Conservation (phyloP, 2,888 invertebrate species). For the Erannis defoliaria region DNA sequence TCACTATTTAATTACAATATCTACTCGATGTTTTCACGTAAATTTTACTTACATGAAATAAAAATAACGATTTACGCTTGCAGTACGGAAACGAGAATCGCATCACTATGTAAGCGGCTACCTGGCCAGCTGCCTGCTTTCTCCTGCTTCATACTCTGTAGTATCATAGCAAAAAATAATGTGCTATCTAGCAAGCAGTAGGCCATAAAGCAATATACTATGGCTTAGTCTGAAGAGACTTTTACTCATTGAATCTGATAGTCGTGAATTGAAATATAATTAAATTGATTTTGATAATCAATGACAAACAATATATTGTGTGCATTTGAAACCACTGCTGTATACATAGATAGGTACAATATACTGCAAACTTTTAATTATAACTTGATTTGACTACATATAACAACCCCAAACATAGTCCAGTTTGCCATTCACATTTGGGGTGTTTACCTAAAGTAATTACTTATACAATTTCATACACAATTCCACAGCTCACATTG, state of each 20-base stretch:
- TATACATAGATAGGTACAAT: conserved; percentile 62
- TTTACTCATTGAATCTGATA: conserved; percentile 41
- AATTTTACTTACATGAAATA: too few species aligned
- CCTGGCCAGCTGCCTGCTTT: background rate
- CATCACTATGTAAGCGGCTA: background rate
- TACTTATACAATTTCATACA: conserved; percentile 73
- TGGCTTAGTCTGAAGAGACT: background rate
- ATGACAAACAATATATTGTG: conserved; percentile 63
- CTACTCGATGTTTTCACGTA: too few species aligned
- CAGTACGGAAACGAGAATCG: too few species aligned
- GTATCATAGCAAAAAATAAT: background rate
- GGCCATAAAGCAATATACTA: background rate
- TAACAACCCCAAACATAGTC: conserved; percentile 77
- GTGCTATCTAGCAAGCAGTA: background rate
- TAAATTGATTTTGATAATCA: conserved; percentile 65
- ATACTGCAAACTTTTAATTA: conserved; percentile 69
- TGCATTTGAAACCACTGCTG: conserved; percentile 72
- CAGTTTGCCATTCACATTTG: conserved; percentile 71
- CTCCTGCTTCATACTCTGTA: background rate
- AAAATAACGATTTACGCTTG: too few species aligned
- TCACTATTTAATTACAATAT: too few species aligned
- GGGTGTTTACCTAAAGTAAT: conserved; percentile 73
- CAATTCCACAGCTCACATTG: conserved; percentile 85
- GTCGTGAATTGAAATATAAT: conserved; percentile 2
- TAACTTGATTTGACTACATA: conserved; percentile 82